Conservation (phyloP, 1,140 invertebrate genomes). For the Eufriesea mexicana region DNA sequence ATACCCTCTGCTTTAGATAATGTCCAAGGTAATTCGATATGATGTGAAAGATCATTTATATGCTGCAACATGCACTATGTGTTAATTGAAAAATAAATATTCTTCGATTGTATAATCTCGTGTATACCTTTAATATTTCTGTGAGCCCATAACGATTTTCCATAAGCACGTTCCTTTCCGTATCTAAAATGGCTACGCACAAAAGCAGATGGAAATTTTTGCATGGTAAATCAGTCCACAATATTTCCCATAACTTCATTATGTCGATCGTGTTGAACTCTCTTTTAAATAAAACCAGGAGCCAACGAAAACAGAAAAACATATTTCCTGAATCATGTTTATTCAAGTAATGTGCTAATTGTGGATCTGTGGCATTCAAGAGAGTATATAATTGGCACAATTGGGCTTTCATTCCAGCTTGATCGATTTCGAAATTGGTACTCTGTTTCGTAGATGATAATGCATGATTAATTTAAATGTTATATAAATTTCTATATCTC, state of each 20-base stretch:
- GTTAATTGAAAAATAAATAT: conserved; percentile 14
- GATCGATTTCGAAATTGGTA: conserved; percentile 98
- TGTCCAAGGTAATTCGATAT: conserved; percentile 90
- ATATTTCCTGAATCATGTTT: conserved; percentile 97
- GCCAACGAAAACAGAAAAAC: conserved; percentile 99
- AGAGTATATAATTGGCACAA: conserved; percentile 92
- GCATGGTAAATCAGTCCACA: conserved; percentile 96
- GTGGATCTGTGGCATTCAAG: conserved; percentile 91
- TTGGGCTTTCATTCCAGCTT: conserved; percentile 98
- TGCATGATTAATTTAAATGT: background rate
- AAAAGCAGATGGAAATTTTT: conserved; percentile 96
- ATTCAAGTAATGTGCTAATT: conserved; percentile 93
- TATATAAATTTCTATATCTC: background rate
- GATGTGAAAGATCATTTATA: conserved; percentile 94
- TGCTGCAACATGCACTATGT: conserved; percentile 85
- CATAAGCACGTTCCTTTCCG: conserved; percentile 92
- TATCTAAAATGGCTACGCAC: conserved; percentile 94
- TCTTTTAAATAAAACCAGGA: conserved; percentile 92
- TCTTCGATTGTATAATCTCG: conserved; percentile 12
- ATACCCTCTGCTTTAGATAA: conserved; percentile 94
- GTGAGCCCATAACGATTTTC: conserved; percentile 96
- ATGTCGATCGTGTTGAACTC: conserved; percentile 90
- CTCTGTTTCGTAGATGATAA: conserved; percentile 82
- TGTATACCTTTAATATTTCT: conserved; percentile 95
- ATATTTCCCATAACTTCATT: conserved; percentile 90